phyloP scores from a whole-genome alignment of 2,113 vertebrate species.

The Chitala chitala region DNA sequence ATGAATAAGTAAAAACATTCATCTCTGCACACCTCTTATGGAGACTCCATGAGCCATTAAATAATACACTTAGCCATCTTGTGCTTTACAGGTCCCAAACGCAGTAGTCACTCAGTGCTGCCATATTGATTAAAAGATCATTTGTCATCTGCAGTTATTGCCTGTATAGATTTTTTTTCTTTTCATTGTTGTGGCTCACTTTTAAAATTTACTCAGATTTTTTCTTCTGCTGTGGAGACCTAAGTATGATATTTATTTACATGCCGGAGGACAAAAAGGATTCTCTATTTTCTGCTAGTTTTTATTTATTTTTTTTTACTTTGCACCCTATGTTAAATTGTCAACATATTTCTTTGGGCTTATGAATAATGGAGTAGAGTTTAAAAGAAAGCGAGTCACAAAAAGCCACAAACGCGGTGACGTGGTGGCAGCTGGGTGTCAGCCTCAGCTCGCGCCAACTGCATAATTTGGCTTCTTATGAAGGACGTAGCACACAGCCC shows the following conservation, averaged over 20 bases:
- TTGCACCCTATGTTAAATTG: not conserved
- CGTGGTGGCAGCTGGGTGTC: not conserved
- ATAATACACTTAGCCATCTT: no score
- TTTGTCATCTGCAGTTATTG: not conserved
- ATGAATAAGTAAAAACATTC: conserved; percentile 15
- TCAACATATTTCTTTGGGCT: not conserved
- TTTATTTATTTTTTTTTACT: not conserved
- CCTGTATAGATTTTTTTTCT: not conserved
- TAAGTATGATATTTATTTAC: not conserved
- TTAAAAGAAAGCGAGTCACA: not conserved
- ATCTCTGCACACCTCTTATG: not conserved
- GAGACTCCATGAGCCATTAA: no score
- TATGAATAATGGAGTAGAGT: conserved; percentile 10
- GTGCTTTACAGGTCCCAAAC: no score
- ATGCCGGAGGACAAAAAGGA: not conserved
- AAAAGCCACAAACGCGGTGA: not conserved
- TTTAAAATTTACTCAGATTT: not conserved
- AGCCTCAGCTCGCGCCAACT: not conserved
- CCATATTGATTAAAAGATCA: conserved; percentile 12
- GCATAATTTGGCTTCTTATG: not conserved
- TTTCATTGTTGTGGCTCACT: not conserved
- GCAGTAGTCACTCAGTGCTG: no score
- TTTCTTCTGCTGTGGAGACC: not conserved
- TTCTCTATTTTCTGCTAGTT: not conserved
- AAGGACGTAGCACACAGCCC: not conserved